A percentile compares a stretch with the other conserved stretches of the same genome.
Evolutionary conservation across 2,888 invertebrate species (phyloP).

Genomic region (Gonocerus acuteangulatus): DNA sequence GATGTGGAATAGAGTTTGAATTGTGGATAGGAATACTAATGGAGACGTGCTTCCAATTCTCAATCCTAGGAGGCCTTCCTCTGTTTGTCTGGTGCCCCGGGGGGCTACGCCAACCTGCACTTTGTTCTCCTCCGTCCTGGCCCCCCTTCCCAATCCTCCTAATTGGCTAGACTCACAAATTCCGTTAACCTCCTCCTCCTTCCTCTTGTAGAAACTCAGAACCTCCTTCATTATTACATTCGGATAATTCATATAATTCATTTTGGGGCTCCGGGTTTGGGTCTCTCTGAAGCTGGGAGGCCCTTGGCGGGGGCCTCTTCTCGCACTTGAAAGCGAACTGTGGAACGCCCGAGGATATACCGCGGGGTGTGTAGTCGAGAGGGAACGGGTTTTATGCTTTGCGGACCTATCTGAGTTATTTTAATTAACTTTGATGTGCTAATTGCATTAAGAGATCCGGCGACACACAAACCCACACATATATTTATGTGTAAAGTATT

Average conservation of each 20-base stretch:
- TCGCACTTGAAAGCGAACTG: no score
- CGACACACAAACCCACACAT: no score
- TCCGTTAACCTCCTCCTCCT: neutral
- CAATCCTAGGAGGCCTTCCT: constrained; percentile 1
- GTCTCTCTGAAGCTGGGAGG: neutral
- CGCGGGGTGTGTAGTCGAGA: no score
- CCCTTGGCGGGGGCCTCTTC: no score
- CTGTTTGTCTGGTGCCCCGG: constrained; percentile 5
- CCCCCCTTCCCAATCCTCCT: constrained; percentile 12
- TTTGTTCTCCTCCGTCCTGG: constrained; percentile 5
- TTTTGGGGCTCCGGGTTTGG: constrained; percentile 1
- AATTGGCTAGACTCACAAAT: constrained; percentile 9
- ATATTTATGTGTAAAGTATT: no score
- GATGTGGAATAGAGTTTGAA: constrained; percentile 7
- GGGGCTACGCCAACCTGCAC: neutral
- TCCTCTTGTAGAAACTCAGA: neutral
- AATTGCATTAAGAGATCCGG: no score
- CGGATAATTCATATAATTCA: constrained; percentile 19
- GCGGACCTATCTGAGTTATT: no score
- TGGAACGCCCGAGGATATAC: no score
- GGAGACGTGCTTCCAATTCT: constrained; percentile 9
- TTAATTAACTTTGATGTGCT: no score
- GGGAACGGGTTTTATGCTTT: no score
- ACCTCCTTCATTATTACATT: constrained; percentile 18
- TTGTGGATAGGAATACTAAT: constrained; percentile 12